Evolutionary conservation across 2,113 vertebrate genomes (phyloP).

Genomic region (Callopanchax toddi): DNA sequence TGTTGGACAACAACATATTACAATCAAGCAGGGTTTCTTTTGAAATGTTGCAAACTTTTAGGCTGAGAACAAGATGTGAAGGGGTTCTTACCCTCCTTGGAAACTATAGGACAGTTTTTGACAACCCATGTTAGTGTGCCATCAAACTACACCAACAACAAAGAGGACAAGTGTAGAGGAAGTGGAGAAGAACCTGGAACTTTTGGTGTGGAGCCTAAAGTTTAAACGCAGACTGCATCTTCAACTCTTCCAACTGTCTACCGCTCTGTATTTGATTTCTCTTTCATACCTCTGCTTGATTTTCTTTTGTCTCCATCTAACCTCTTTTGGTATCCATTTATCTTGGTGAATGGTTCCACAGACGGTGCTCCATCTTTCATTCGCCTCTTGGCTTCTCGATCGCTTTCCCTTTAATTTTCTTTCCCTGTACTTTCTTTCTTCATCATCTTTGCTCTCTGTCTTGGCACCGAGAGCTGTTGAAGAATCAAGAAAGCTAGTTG

Average conservation of each 20-base stretch:
- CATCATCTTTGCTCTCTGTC: conserved; percentile 20
- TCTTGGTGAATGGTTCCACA: conserved; percentile 33
- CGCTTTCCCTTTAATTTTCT: conserved; percentile 56
- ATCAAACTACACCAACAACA: too few species aligned
- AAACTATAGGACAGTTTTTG: too few species aligned
- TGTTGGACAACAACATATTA: too few species aligned
- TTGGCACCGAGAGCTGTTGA: conserved; percentile 7
- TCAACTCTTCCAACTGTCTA: conserved; percentile 12
- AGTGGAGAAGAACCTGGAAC: background rate
- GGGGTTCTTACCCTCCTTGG: too few species aligned
- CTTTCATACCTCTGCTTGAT: conserved; percentile 30
- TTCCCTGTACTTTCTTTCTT: conserved; percentile 6
- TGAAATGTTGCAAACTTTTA: too few species aligned
- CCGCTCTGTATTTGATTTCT: conserved; percentile 37
- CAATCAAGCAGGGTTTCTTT: too few species aligned
- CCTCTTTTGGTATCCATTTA: conserved; percentile 47
- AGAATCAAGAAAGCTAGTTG: conserved; percentile 20
- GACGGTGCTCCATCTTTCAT: conserved; percentile 53
- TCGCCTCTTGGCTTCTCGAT: conserved; percentile 34
- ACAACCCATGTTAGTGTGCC: too few species aligned
- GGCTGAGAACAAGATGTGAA: too few species aligned
- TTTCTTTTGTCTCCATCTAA: conserved; percentile 44
- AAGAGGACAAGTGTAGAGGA: too few species aligned
- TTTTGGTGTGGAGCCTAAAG: background rate
- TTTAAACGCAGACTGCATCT: background rate